Percentiles rank a stretch among this genome's conserved stretches.
Evolutionary conservation across 2,797 vertebrate species (phyloP).

Genomic region (Sebastes minor): DNA sequence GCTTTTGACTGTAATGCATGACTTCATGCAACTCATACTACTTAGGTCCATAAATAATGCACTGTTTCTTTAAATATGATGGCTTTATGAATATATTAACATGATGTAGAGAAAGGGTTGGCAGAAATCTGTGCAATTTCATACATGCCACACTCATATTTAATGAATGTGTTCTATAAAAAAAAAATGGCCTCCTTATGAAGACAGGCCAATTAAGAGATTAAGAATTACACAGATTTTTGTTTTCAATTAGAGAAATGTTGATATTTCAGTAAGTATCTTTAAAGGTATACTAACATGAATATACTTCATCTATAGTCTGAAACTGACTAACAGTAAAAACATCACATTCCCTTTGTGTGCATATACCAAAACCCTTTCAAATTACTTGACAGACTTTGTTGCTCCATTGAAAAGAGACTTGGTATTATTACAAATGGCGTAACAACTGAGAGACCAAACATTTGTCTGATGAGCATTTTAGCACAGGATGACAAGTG

Average conservation of each 20-base stretch:
- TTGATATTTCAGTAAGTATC: neutral
- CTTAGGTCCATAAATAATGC: conserved; percentile 59
- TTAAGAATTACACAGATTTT: neutral
- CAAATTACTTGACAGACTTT: conserved; percentile 35
- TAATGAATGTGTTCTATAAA: conserved; percentile 42
- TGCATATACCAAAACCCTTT: neutral
- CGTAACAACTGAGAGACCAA: conserved; percentile 46
- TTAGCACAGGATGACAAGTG: conserved; percentile 60
- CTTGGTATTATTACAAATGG: conserved; percentile 44
- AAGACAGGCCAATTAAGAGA: neutral
- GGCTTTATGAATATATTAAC: conserved; percentile 52
- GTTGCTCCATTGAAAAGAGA: conserved; percentile 26
- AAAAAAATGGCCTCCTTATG: neutral
- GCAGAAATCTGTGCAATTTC: conserved; percentile 40
- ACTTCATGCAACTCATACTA: conserved; percentile 15
- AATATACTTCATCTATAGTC: neutral
- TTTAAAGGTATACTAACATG: neutral
- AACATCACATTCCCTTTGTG: neutral
- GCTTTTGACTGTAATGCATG: neutral
- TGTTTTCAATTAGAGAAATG: neutral
- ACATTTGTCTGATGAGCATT: conserved; percentile 74
- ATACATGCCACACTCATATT: conserved; percentile 49
- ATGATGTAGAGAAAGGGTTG: conserved; percentile 31
- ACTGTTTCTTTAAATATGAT: conserved; percentile 64
- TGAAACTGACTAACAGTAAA: neutral